Evolutionary conservation across 2,888 invertebrate species (phyloP), one percentile per base, ranked within the genome.

Genomic region (Aphrophora alni): DNA sequence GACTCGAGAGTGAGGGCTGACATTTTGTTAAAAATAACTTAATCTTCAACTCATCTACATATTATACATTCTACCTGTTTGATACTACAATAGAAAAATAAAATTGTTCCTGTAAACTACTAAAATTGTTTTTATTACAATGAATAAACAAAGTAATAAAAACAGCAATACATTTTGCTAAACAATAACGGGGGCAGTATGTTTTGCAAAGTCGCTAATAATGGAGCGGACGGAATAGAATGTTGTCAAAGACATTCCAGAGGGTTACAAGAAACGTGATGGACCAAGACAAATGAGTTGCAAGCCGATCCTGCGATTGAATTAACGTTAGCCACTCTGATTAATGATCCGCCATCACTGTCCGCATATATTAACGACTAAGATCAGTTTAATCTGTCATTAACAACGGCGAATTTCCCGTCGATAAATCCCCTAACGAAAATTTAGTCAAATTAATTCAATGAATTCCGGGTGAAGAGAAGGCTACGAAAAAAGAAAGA

Each of bases 261-360:
- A 59, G 59, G 59, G 59, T 8, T 21, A 14, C 59, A 59, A 59
- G 59, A 59, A 59, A 21, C 59, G 59, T 59, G 59, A 59, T 59
- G 59, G 59, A 59, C 59, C 59, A 59, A 59, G 59, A 59, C 59
- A 59, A 59, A 59, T 59, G 59, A 59, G n/a, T n/a, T n/a, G n/a
- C n/a, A n/a, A n/a, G 21, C 59, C 59, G 21, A 59, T 59, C 12
- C 44, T 44, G 44, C 8, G 44, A 44, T 44, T 44, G 44, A 44
- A 44, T 44, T 44, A 44, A 44, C 44, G 59, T 14, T 21, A 21
- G 21, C 59, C 59, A 12, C 21, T n/a, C 59, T 59, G 59, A 59
- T 59, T 59, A 59, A 59, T 59, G 59, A 21, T 59, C 21, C 21
- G 21, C 59, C 59, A 59, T 59, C 21, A 10, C 59, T 59, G 59